These are phyloP conservation scores for Sympetrum striolatum DNA, from an alignment of 2,888 invertebrate genomes.

Conservation along the genomic window DNA sequence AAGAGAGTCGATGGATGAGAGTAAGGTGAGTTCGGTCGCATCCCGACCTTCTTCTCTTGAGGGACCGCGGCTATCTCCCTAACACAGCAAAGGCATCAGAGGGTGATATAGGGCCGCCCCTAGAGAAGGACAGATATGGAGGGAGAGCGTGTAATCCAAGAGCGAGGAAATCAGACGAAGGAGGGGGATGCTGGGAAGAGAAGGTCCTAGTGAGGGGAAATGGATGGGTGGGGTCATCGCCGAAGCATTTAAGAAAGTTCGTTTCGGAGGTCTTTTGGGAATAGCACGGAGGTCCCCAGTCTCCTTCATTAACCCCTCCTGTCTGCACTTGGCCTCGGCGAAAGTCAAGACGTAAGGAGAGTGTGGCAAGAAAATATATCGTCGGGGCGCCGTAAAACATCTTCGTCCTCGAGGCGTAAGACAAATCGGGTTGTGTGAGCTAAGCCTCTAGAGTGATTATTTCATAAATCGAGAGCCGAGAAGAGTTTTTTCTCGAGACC, in stretches of 20 bases:
- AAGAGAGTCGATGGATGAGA: background rate
- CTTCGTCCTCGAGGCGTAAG: no score
- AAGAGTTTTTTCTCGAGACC: no score
- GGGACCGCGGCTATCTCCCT: background rate
- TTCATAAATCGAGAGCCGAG: no score
- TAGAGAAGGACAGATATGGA: background rate
- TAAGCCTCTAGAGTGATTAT: no score
- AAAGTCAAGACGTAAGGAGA: background rate
- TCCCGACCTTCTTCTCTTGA: background rate
- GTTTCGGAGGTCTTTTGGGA: background rate
- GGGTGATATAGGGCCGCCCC: slow-evolving; percentile 3
- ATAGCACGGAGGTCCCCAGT: background rate
- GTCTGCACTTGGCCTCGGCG: background rate
- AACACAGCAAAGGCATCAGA: background rate
- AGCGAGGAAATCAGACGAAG: background rate
- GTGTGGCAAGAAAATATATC: background rate
- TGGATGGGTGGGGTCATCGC: background rate
- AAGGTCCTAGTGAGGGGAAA: background rate
- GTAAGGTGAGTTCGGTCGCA: background rate
- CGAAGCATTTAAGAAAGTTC: background rate
- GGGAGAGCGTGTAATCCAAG: background rate
- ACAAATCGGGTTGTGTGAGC: no score
- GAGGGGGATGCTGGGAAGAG: background rate
- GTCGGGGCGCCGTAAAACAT: no score
- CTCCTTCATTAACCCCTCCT: background rate